Evolutionary conservation across 30 jellyfish, hydroid and myxozoan species (phyloP).

Genomic region (Nemopilema nomurai): DNA sequence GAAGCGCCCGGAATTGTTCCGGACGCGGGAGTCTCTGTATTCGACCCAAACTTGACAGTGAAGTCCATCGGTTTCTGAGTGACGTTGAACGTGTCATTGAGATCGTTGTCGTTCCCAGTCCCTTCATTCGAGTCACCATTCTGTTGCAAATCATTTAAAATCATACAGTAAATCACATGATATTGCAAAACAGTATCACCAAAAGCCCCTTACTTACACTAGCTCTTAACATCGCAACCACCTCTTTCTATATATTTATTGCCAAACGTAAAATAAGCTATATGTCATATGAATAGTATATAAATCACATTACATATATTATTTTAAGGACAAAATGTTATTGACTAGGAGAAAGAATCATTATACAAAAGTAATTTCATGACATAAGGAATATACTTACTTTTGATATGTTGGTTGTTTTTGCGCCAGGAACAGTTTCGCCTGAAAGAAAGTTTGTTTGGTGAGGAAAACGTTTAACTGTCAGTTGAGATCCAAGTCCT

Average conservation of each 20-base stretch:
- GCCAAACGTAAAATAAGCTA: too few species aligned
- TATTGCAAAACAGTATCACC: too few species aligned
- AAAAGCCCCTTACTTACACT: too few species aligned
- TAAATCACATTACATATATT: too few species aligned
- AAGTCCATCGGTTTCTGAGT: slow-evolving; percentile 66
- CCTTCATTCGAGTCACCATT: neutral
- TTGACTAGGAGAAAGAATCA: too few species aligned
- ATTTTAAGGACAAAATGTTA: too few species aligned
- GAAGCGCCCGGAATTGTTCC: neutral
- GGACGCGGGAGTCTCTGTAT: slow-evolving; percentile 5
- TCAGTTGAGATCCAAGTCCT: too few species aligned
- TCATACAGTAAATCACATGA: too few species aligned
- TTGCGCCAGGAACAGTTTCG: neutral
- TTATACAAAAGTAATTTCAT: neutral
- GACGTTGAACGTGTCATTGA: slow-evolving; percentile 89
- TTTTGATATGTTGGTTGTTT: neutral
- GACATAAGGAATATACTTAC: neutral
- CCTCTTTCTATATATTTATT: too few species aligned
- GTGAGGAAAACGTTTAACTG: too few species aligned
- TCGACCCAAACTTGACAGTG: slow-evolving; percentile 23
- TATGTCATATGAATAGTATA: too few species aligned
- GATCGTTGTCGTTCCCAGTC: slow-evolving; percentile 42
- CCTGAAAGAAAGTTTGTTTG: neutral
- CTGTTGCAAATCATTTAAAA: neutral
- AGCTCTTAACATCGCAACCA: too few species aligned